Evolutionary conservation across 1,140 invertebrate genomes (phyloP).

Genomic region (Tetraneura akinire): DNA sequence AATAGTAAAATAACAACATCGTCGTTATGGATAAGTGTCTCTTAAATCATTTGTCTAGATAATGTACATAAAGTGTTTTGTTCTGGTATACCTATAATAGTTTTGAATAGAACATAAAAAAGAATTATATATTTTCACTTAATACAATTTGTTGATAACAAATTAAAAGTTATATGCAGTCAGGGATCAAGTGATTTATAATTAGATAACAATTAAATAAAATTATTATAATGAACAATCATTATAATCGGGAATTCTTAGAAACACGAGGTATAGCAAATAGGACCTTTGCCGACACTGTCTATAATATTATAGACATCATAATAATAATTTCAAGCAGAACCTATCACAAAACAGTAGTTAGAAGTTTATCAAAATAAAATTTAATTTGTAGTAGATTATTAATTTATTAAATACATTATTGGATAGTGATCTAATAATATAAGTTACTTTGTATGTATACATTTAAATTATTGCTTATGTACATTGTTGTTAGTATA

Average conservation of each 20-base stretch:
- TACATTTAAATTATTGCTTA: too few relatives aligned
- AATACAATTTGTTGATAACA: slow-evolving; percentile 17
- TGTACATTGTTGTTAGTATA: too few relatives aligned
- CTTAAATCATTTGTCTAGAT: slow-evolving; percentile 33
- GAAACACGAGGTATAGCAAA: slow-evolving; percentile 5
- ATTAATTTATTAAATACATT: not conserved
- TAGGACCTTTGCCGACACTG: slow-evolving; percentile 15
- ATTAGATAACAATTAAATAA: slow-evolving; percentile 41
- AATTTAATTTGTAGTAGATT: not conserved
- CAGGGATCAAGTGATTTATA: slow-evolving; percentile 41
- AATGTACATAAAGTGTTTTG: slow-evolving; percentile 40
- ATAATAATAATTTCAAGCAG: not conserved
- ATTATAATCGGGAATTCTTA: slow-evolving; percentile 15
- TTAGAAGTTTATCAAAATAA: not conserved
- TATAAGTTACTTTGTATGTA: not conserved
- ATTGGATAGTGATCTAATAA: not conserved
- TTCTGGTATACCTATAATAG: not conserved
- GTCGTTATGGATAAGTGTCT: slow-evolving; percentile 35
- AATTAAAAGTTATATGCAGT: slow-evolving; percentile 16
- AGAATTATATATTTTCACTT: slow-evolving; percentile 32
- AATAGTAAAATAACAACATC: slow-evolving; percentile 37
- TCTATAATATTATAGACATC: not conserved
- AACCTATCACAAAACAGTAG: not conserved
- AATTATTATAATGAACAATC: slow-evolving; percentile 28
- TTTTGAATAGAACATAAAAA: slow-evolving; percentile 25